Evolutionary conservation across 23 tunicate genomes (phyloP), one percentile per base, ranked within the genome.

Genomic region (Trididemnum miniatum): DNA sequence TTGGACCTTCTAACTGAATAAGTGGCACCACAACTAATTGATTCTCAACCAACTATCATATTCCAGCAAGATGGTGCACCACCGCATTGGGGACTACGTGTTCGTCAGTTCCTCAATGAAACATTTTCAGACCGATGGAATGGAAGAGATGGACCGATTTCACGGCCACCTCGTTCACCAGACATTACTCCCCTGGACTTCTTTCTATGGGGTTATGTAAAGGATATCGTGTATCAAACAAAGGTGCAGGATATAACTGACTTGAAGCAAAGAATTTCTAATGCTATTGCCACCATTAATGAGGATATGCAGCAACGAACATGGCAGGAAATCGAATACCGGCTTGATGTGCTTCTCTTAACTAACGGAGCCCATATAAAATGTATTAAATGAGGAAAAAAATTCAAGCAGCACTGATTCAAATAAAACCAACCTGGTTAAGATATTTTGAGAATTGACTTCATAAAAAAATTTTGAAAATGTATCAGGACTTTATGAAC

Each of bases 121-220:
- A 44, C 15, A 7, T 44, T 44, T 44, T 44, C 15, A 9, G 15
- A 44, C 15, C 54, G 54, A 9, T 44, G 54, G 54, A 44, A 7
- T 15, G 15, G 54, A 44, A 44, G 54, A 44, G 54, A 15, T 44
- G 15, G 54, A 15, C 54, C 54, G 54, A 44, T 44, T 7, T 9
- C 54, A 7, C 15, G 54, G 12, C 54, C 54, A 9, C 54, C 67
- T n/a, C 29, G 26, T 62, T 62, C 29, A 3, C 67, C 67, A n/a
- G 26, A 62, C 23, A 62, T 62, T 12, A 62, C 67, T 12, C 67
- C 67, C 28, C n/a, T 62, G 67, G 29, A 62, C n/a, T 62, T 62
- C n/a, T 62, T 62, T 26, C n/a, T 62, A 26, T 62, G 67, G 67
- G n/a, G n/a, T 62, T 62, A 62, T n/a, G n/a, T 62, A 62, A 62